phyloP scores from a whole-genome alignment of 2,888 invertebrate genomes.

The Oligia latruncula region DNA sequence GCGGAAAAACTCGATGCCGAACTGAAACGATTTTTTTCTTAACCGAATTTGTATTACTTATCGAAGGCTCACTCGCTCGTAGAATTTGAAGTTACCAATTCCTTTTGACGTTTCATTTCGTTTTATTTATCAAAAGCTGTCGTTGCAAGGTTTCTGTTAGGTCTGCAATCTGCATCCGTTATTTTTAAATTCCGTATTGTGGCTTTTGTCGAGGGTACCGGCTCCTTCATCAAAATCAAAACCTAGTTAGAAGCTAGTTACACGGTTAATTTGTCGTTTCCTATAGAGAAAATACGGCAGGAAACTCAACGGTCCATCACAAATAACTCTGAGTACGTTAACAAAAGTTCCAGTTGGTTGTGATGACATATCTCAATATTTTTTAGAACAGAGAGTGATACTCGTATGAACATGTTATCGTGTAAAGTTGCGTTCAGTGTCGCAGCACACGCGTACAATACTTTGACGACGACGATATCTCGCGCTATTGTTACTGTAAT shows the following conservation, averaged over 20 bases:
- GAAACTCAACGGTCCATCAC: too few relatives aligned
- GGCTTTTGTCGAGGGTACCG: too few relatives aligned
- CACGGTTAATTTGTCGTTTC: too few relatives aligned
- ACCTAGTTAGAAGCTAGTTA: too few relatives aligned
- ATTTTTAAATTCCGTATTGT: background rate
- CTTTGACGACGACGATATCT: background rate
- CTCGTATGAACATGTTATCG: background rate
- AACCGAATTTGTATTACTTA: background rate
- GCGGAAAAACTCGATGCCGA: background rate
- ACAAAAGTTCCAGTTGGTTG: background rate
- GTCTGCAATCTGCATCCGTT: background rate
- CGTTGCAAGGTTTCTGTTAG: background rate
- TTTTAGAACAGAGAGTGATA: too few relatives aligned
- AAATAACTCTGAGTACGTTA: background rate
- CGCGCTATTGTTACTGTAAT: background rate
- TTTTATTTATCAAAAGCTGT: background rate
- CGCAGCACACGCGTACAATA: too few relatives aligned
- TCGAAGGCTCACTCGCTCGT: slow-evolving; percentile 1
- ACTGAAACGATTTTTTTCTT: background rate
- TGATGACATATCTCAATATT: background rate
- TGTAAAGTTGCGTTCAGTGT: background rate
- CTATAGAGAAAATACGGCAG: too few relatives aligned
- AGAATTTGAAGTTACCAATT: background rate
- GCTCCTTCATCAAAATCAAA: too few relatives aligned
- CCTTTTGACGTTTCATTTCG: background rate